Base-by-base conservation (phyloP, 2,113 vertebrate species). In the Plectropomus leopardus region DNA sequence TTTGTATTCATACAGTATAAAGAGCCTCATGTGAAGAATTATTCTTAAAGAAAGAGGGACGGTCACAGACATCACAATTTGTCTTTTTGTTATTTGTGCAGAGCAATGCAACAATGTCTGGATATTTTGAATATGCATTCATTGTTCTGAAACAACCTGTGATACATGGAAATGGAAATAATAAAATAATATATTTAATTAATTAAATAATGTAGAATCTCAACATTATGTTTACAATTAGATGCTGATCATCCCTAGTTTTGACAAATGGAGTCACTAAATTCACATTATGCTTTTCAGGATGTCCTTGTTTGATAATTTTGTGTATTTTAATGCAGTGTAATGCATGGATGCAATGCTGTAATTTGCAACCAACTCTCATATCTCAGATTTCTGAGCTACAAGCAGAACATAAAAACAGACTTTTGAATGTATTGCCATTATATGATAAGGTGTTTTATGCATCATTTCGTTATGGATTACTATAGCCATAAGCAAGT, bases 1-100 rank as follows among this genome's bases (percentile, higher is more conserved):
- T 72, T 72, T 80, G 53, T 69, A 76, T 68, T 82, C 61, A 76
- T 40, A 73, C 63, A 55, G 4, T 30, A 63, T 57, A 7, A 60
- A 30, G 51, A 64, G 42, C 14, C 5, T 45, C 51, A 30, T 26
- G 11, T 64, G 16, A 40, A 60, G 44, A 24, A 70, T 51, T 80
- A 53, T 76, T 69, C 5, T 23, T 48, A 6, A 77, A 8, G 14
- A 59, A 40, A 42, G 51, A 34, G 3, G 7, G 4, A 32, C 2
- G 40, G 16, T 36, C 26, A 58, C 55, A 83, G 23, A 53, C 7
- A 54, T 58, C 5, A 36, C 66, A 59, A 19, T 36, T 19, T 66
- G 36, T 24, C 13, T 5, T 23, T 30, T 19, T 15, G 6, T 40
- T 23, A 28, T 69, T 51, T 67, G 23, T 32, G 36, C 4, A 65